phyloP scores from a whole-genome alignment of 2,797 vertebrate species.

The Gymnothorax javanicus region DNA sequence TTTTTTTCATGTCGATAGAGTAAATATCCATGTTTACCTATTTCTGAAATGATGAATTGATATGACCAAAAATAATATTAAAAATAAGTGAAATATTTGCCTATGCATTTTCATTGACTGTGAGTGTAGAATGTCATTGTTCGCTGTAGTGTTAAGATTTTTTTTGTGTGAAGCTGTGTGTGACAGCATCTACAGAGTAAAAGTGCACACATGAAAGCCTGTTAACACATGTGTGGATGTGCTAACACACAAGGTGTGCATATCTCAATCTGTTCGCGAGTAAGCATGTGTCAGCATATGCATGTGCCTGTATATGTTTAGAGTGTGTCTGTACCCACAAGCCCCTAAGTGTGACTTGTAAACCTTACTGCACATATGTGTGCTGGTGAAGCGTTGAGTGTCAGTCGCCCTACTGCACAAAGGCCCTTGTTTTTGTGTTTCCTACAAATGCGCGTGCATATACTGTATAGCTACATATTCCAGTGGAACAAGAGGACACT shows the following conservation, averaged over 20 bases:
- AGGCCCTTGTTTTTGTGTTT: too few species aligned
- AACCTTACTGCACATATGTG: not conserved
- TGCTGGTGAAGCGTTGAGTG: not conserved
- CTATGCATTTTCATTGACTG: too few species aligned
- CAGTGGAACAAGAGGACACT: constrained; percentile 35
- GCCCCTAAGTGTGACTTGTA: not conserved
- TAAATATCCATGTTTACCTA: too few species aligned
- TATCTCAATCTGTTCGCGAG: not conserved
- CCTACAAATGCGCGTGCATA: not conserved
- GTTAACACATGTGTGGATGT: not conserved
- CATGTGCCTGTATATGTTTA: not conserved
- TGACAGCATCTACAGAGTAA: not conserved
- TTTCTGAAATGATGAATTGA: too few species aligned
- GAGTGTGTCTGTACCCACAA: constrained; percentile 16
- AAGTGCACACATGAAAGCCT: not conserved
- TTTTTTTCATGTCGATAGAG: too few species aligned
- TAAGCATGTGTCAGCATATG: not conserved
- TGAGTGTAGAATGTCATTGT: too few species aligned
- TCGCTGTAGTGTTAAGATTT: too few species aligned
- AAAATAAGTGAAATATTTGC: too few species aligned
- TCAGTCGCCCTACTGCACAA: not conserved
- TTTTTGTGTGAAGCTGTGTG: not conserved
- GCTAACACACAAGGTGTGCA: not conserved
- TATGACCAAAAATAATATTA: too few species aligned
- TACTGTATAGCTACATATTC: constrained; percentile 2